These are phyloP conservation scores for Eristalis pertinax DNA, from an alignment of 2,888 invertebrate species.

Conservation along the genomic window DNA sequence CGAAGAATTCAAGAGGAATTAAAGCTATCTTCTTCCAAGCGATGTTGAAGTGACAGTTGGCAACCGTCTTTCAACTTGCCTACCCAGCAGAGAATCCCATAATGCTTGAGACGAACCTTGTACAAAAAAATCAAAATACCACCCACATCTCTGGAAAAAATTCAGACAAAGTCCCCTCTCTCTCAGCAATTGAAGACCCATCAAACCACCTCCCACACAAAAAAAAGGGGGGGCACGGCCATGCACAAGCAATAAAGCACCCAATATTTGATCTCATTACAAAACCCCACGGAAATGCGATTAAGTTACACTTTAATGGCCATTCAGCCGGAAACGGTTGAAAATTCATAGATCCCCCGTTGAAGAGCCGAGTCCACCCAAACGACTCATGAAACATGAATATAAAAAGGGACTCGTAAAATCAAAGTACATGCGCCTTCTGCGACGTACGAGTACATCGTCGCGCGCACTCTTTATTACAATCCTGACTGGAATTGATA, in stretches of 20 bases:
- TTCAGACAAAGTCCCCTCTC: too few species aligned
- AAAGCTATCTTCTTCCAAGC: too few species aligned
- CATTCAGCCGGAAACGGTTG: not conserved
- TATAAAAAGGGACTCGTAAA: not conserved
- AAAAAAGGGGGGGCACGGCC: not conserved
- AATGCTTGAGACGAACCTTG: too few species aligned
- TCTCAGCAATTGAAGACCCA: not conserved
- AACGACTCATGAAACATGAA: not conserved
- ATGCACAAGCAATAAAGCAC: not conserved
- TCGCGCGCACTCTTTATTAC: not conserved
- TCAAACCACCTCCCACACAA: not conserved
- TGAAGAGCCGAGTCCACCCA: not conserved
- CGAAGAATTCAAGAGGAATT: too few species aligned
- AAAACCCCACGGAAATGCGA: not conserved
- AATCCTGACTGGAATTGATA: constrained; percentile 3
- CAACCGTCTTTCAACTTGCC: too few species aligned
- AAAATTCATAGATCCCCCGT: not conserved
- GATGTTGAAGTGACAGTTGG: too few species aligned
- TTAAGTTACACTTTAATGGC: not conserved
- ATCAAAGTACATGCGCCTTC: not conserved
- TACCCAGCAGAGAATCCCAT: too few species aligned
- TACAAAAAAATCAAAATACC: too few species aligned
- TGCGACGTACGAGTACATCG: not conserved
- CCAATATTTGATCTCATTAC: not conserved
- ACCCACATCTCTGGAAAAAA: too few species aligned